Percentiles rank a stretch among this genome's conserved stretches.
phyloP scores from a whole-genome alignment of 1,140 invertebrate genomes.

The Scaptomyza hsui region DNA sequence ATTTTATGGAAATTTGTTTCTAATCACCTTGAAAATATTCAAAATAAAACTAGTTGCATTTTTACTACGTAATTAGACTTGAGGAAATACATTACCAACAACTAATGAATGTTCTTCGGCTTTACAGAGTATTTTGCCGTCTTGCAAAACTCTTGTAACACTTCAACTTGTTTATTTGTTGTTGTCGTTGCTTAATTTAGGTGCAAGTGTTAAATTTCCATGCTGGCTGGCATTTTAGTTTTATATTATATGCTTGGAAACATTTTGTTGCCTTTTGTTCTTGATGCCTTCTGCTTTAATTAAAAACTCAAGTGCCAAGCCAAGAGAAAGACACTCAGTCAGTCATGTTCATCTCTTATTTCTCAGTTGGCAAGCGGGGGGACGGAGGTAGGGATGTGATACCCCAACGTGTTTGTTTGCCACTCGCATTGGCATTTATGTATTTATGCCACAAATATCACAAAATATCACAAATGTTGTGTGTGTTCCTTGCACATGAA shows the following conservation, averaged over 20 bases:
- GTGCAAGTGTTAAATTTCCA: conserved; percentile 80
- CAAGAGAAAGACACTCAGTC: neutral
- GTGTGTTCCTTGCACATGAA: conserved; percentile 32
- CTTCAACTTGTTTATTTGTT: conserved; percentile 17
- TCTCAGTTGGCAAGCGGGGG: neutral
- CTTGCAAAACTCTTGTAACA: neutral
- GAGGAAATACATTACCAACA: no score
- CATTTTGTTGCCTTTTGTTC: conserved; percentile 77
- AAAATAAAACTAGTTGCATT: no score
- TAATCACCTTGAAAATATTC: no score
- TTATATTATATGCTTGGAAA: conserved; percentile 59
- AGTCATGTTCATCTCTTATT: conserved; percentile 6
- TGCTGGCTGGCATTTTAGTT: conserved; percentile 73
- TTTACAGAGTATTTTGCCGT: neutral
- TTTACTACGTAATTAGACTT: no score
- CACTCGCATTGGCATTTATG: conserved; percentile 41
- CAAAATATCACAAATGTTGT: conserved; percentile 24
- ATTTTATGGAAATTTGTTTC: no score
- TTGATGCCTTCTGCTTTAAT: conserved; percentile 66
- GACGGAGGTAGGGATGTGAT: no score
- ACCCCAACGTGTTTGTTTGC: neutral
- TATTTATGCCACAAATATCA: conserved; percentile 40
- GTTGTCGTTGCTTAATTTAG: conserved; percentile 73
- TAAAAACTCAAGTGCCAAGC: conserved; percentile 76
- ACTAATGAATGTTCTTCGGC: no score